Conservation (phyloP, 2,888 invertebrate species). For the Timandra comae region DNA sequence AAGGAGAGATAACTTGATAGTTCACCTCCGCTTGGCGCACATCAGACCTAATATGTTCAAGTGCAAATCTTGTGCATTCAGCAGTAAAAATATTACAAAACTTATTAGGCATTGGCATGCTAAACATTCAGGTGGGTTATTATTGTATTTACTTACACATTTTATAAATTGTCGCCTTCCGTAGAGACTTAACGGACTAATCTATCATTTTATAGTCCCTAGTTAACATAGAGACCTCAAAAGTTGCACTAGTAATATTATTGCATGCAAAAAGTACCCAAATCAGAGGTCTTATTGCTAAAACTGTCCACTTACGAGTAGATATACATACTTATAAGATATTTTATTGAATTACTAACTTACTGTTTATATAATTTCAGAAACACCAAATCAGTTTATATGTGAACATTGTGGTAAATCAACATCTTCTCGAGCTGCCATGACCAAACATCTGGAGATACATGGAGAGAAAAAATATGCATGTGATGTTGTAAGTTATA, state of each 20-base stretch:
- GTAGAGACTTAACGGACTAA: too few species aligned
- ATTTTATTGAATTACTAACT: too few species aligned
- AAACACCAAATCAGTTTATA: constrained; percentile 74
- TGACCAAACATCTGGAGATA: constrained; percentile 83
- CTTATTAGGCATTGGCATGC: constrained; percentile 50
- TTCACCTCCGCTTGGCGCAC: constrained; percentile 80
- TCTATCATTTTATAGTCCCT: too few species aligned
- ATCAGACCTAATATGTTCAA: constrained; percentile 27
- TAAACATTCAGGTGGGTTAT: constrained; percentile 44
- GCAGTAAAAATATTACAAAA: constrained; percentile 52
- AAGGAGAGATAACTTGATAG: constrained; percentile 85
- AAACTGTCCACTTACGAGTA: too few species aligned
- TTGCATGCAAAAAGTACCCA: too few species aligned
- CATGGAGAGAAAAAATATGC: constrained; percentile 82
- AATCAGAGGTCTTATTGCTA: too few species aligned
- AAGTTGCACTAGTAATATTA: too few species aligned
- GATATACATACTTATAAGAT: too few species aligned
- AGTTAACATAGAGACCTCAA: too few species aligned
- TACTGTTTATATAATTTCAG: constrained; percentile 25
- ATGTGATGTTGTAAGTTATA: constrained; percentile 77
- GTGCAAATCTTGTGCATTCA: constrained; percentile 52
- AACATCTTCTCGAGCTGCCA: constrained; percentile 84
- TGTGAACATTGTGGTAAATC: constrained; percentile 85
- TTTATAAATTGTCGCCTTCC: too few species aligned
- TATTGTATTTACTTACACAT: too few species aligned